Evolutionary conservation across 2,797 vertebrate species (phyloP), one percentile per base, ranked within the genome.

Genomic region (Ptychobarbus kaznakovi): DNA sequence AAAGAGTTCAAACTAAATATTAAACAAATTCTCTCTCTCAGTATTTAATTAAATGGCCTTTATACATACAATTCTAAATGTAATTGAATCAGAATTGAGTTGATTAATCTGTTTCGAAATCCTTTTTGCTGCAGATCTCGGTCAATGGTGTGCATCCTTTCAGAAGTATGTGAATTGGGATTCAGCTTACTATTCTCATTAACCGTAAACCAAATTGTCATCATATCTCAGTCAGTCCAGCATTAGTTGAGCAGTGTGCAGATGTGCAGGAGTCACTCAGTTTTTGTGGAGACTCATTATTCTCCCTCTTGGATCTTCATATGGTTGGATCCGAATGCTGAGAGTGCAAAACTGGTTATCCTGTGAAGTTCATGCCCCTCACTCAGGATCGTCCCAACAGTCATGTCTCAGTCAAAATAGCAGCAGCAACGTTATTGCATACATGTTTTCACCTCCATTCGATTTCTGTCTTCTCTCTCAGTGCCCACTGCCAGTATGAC

Each of bases 401-500:
- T 56, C 81, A 74, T 80, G 32, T 74, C 56, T 63, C 22, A 79
- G 58, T n/a, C 44, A 61, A 49, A 38, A 61, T 49, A 49, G 61
- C 18, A 65, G 35, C 73, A 68, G 32, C 76, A 46, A 32, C 28
- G 4, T n/a, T 76, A 46, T 2, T n/a, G 22, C 53, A 3, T 51
- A 8, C 44, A 9, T 74, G 53, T 81, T 58, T 65, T 63, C 61
- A 80, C 44, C 35, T 40, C 35, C 40, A 20, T 83, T 38, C 10
- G 25, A 6, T 51, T 44, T 72, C 10, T 38, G 40, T 80, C 80
- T 81, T 76, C 83, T 42, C 3, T 1, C 63, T 58, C 89, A 86
- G 98, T 99, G 95, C 97, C 98, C 51, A 95, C 96, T 10, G 97
- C 94, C 12, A 96, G 96, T 44, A 98, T 99, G 97, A 98, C 97